These are phyloP conservation scores for Drosophila borborema DNA, from an alignment of 2,888 invertebrate species.

Conservation along the genomic window DNA sequence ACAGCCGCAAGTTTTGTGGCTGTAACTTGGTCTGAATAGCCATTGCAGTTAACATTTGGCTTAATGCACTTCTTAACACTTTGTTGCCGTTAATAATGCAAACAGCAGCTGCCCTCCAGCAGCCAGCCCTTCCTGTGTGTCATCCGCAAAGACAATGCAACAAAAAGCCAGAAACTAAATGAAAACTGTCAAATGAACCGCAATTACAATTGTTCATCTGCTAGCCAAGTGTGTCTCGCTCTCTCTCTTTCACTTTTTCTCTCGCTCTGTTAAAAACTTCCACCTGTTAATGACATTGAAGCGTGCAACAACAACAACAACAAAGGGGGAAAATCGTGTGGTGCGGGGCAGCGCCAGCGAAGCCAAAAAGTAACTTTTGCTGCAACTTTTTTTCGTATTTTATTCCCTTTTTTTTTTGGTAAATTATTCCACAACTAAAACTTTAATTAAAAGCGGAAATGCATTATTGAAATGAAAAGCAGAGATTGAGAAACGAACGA, in stretches of 20 bases:
- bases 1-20: constrained; percentile 61
- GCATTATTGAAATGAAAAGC: constrained; percentile 67
- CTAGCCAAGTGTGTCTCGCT: constrained; percentile 35
- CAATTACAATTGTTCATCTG: constrained; percentile 71
- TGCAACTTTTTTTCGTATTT: constrained; percentile 35
- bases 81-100: constrained; percentile 76
- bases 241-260: constrained; percentile 10
- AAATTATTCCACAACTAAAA: constrained; percentile 67
- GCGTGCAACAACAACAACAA: constrained; percentile 8
- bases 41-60: constrained; percentile 70
- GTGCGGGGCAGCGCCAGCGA: constrained; percentile 27
- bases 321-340: neutral
- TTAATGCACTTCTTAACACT: constrained; percentile 75
- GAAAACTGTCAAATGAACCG: constrained; percentile 76
- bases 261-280: constrained; percentile 56
- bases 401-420: constrained; percentile 14
- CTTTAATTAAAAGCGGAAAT: constrained; percentile 76
- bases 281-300: constrained; percentile 74
- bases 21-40: constrained; percentile 20
- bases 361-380: constrained; percentile 51
- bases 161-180: constrained; percentile 57
- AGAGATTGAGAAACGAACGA: constrained; percentile 27
- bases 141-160: constrained; percentile 48
- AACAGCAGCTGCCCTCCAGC: constrained; percentile 31
- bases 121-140: constrained; percentile 6